Evolutionary conservation across 2,888 invertebrate species (phyloP).

Genomic region (Cloeon dipterum): DNA sequence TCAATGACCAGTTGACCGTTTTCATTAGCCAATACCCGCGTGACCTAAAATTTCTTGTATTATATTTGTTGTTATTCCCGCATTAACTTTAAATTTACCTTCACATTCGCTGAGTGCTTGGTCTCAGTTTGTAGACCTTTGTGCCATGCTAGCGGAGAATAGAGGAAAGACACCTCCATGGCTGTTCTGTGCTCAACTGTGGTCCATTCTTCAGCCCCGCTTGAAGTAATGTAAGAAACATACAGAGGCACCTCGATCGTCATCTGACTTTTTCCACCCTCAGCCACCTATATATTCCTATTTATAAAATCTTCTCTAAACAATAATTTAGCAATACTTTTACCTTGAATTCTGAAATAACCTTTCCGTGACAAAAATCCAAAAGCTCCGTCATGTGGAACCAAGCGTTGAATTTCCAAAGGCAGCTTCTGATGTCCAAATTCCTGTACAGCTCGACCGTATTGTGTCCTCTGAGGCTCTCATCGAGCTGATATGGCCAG

Average conservation of each 20-base stretch:
- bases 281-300: conserved; percentile 1
- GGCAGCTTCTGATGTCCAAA: conserved; percentile 17
- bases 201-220: conserved; percentile 18
- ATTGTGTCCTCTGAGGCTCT: background rate
- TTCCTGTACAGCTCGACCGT: conserved; percentile 15
- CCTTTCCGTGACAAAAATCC: conserved; percentile 18
- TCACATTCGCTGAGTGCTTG: conserved; percentile 9
- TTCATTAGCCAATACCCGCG: conserved; percentile 14
- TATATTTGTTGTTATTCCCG: background rate
- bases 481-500: background rate
- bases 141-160: conserved; percentile 17
- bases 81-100: background rate
- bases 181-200: conserved; percentile 20
- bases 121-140: conserved; percentile 16
- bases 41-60: conserved; percentile 7
- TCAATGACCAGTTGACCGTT: conserved; percentile 18
- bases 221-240: conserved; percentile 18
- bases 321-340: background rate
- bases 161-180: conserved; percentile 19
- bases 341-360: conserved; percentile 17
- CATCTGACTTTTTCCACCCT: conserved; percentile 13
- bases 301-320: background rate
- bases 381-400: conserved; percentile 19
- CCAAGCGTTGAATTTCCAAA: conserved; percentile 20
- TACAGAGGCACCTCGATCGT: conserved; percentile 18